Evolutionary conservation across 2,888 invertebrate genomes (phyloP).

Genomic region (Leptopilina myrica): DNA sequence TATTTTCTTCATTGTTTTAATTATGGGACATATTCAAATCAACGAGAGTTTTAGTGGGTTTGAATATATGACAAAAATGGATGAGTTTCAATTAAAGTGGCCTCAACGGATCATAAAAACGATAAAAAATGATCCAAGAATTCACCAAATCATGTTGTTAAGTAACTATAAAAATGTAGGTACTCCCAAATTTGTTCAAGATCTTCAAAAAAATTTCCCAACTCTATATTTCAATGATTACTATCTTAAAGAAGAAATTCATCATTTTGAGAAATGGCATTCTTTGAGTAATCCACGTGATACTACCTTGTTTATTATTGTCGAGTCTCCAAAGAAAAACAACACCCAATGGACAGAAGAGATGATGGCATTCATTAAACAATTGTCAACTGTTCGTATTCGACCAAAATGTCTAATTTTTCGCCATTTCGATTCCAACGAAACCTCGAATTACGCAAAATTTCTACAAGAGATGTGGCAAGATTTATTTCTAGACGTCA

Average conservation of each 20-base stretch:
- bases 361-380: neutral
- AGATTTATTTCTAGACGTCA: neutral
- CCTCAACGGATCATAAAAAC: neutral
- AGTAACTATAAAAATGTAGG: neutral
- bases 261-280: neutral
- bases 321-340: neutral
- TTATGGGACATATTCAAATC: no score
- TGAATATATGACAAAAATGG: no score
- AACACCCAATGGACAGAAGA: neutral
- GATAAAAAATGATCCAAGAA: neutral
- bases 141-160: neutral
- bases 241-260: neutral
- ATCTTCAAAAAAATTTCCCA: neutral
- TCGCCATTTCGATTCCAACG: neutral
- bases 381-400: constrained; percentile 1
- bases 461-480: neutral
- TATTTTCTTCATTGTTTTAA: no score
- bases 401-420: constrained; percentile 2
- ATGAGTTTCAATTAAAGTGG: no score
- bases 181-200: neutral
- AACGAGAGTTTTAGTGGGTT: no score
- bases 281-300: neutral
- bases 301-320: neutral
- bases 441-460: neutral
- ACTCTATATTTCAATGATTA: neutral